These are phyloP conservation scores for Argynnis bischoffii DNA, from an alignment of 2,888 invertebrate species.

Conservation along the genomic window DNA sequence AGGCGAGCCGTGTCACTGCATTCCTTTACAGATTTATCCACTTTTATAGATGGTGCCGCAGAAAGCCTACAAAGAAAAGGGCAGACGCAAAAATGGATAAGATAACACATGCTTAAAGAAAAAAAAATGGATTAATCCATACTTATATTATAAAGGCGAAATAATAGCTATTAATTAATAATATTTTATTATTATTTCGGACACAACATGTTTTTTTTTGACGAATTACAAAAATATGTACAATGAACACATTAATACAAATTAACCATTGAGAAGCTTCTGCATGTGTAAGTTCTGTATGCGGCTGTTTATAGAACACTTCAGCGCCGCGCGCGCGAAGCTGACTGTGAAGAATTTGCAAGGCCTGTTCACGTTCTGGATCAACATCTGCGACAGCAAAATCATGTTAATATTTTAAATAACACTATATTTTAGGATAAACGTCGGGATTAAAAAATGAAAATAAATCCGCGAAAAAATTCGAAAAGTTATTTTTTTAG, in stretches of 20 bases:
- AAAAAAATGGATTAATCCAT: no score
- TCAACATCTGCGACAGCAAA: constrained; percentile 45
- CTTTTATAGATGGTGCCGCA: constrained; percentile 51
- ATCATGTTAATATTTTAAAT: no score
- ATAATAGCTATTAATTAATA: no score
- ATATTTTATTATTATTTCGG: no score
- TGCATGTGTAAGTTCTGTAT: constrained; percentile 54
- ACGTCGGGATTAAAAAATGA: no score
- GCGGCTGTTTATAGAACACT: constrained; percentile 59
- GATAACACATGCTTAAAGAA: no score
- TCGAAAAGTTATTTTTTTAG: no score
- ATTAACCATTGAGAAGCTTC: constrained; percentile 60
- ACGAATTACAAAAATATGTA: no score
- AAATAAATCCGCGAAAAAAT: no score
- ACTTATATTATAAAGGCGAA: no score
- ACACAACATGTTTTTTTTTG: no score
- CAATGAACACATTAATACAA: background rate
- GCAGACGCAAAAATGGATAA: background rate
- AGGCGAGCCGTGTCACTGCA: constrained; percentile 63
- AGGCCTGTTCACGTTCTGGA: constrained; percentile 51
- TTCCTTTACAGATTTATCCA: constrained; percentile 62
- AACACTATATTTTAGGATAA: no score
- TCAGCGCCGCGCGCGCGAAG: constrained; percentile 55
- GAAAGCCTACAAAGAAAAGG: constrained; percentile 39
- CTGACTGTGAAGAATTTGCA: constrained; percentile 53